phyloP scores from a whole-genome alignment of 1,140 invertebrate genomes.

The Andricus grossulariae region DNA sequence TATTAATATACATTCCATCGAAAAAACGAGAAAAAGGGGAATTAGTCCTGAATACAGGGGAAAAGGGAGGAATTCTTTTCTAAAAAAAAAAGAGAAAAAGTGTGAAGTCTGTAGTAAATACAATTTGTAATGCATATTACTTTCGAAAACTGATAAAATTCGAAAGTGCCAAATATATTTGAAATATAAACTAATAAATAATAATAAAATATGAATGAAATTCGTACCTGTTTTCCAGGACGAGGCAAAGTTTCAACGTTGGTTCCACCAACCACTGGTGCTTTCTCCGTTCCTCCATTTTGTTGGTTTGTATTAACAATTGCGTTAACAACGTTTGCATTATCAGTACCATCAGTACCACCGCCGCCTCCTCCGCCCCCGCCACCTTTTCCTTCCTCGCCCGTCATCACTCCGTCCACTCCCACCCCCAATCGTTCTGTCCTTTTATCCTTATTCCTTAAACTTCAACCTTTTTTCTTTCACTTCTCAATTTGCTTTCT shows the following conservation, averaged over 20 bases:
- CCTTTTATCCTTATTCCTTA: slow-evolving; percentile 36
- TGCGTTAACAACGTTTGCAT: slow-evolving; percentile 68
- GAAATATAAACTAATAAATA: neutral
- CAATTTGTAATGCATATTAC: no score
- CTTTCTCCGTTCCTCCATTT: slow-evolving; percentile 75
- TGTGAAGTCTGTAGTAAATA: no score
- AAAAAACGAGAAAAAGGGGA: no score
- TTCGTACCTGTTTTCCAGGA: slow-evolving; percentile 76
- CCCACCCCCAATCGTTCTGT: slow-evolving; percentile 48
- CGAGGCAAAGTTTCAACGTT: slow-evolving; percentile 79
- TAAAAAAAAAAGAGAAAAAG: no score
- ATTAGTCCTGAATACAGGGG: no score
- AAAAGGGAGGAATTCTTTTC: no score
- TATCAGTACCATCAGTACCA: slow-evolving; percentile 38
- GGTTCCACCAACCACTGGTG: slow-evolving; percentile 78
- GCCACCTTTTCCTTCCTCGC: slow-evolving; percentile 69
- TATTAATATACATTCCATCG: no score
- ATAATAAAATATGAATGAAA: neutral
- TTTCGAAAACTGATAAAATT: no score
- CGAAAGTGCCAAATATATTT: no score
- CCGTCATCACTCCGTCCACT: slow-evolving; percentile 65
- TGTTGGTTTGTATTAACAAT: slow-evolving; percentile 74
- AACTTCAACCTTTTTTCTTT: slow-evolving; percentile 35
- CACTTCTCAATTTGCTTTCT: neutral
- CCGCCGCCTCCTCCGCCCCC: slow-evolving; percentile 54